phyloP scores from a whole-genome alignment of 2,888 invertebrate species.

The Euphydryas editha region DNA sequence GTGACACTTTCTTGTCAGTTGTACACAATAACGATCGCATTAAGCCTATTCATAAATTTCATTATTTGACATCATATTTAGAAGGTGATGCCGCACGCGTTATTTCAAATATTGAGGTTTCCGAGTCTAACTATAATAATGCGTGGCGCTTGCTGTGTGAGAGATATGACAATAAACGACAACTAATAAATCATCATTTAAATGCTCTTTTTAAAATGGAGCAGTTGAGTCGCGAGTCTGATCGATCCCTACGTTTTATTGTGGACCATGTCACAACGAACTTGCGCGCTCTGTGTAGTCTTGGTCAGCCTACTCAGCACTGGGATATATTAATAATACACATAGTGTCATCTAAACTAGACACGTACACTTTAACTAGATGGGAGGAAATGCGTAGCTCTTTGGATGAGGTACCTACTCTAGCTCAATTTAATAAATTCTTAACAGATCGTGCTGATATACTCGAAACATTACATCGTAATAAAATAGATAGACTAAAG shows the following conservation, averaged over 20 bases:
- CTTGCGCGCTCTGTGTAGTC: slow-evolving; percentile 4
- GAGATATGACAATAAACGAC: slow-evolving; percentile 36
- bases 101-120: slow-evolving; percentile 28
- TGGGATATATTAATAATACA: slow-evolving; percentile 36
- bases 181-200: slow-evolving; percentile 36
- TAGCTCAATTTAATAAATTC: slow-evolving; percentile 38
- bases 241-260: slow-evolving; percentile 26
- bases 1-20: slow-evolving; percentile 20
- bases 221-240: background rate
- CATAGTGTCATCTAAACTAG: slow-evolving; percentile 34
- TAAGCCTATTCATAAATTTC: slow-evolving; percentile 33
- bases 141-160: slow-evolving; percentile 36
- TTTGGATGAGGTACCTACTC: slow-evolving; percentile 25
- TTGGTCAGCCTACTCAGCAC: slow-evolving; percentile 6
- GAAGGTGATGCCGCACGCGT: slow-evolving; percentile 33
- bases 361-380: slow-evolving; percentile 28
- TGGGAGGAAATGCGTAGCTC: slow-evolving; percentile 33
- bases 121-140: slow-evolving; percentile 27
- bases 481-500: background rate
- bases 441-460: slow-evolving; percentile 15
- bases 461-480: slow-evolving; percentile 15
- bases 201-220: slow-evolving; percentile 27
- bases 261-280: slow-evolving; percentile 35
- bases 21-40: slow-evolving; percentile 17
- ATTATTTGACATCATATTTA: slow-evolving; percentile 36